A percentile compares a stretch with the other conserved stretches of the same genome.
These are phyloP conservation scores for Argentina silus DNA, from an alignment of 2,797 vertebrate species.

Conservation along the genomic window DNA sequence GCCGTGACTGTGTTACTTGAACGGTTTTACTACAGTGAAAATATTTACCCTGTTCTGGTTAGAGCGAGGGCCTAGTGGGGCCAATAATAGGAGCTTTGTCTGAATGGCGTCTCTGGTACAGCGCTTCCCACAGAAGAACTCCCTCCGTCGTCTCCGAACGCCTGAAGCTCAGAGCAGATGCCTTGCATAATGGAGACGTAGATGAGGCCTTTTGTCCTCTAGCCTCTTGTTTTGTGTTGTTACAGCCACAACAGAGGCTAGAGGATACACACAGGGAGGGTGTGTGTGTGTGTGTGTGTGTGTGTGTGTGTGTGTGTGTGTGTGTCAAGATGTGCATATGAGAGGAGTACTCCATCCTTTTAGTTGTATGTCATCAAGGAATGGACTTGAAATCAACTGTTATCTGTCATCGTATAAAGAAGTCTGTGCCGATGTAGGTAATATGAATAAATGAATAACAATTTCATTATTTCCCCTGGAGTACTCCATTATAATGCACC, in stretches of 20 bases:
- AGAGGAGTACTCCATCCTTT: not conserved
- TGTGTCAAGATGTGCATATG: not conserved
- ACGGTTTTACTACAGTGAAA: conserved; percentile 24
- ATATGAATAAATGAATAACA: not conserved
- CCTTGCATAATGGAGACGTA: conserved; percentile 20
- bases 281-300: not conserved
- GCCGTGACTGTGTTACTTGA: conserved; percentile 9
- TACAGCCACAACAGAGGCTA: not conserved
- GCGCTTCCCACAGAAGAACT: conserved; percentile 50
- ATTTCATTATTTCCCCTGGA: not conserved
- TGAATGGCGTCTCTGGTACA: conserved; percentile 45
- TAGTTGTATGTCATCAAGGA: not conserved
- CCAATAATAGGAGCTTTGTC: conserved; percentile 37
- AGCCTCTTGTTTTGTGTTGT: conserved; percentile 9
- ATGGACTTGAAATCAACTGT: conserved; percentile 1
- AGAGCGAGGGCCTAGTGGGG: conserved; percentile 1
- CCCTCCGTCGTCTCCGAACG: conserved; percentile 10
- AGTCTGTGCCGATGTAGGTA: not conserved
- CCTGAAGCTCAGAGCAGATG: conserved; percentile 6
- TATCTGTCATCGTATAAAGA: conserved; percentile 7
- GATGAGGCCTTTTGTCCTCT: conserved; percentile 2
- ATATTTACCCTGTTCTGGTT: conserved; percentile 24
- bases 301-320: not conserved
- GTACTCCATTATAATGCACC: not conserved
- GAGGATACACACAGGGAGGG: not conserved